These are phyloP conservation scores for Coregonus sp. DNA, from an alignment of 2,797 vertebrate species.

Conservation along the genomic window DNA sequence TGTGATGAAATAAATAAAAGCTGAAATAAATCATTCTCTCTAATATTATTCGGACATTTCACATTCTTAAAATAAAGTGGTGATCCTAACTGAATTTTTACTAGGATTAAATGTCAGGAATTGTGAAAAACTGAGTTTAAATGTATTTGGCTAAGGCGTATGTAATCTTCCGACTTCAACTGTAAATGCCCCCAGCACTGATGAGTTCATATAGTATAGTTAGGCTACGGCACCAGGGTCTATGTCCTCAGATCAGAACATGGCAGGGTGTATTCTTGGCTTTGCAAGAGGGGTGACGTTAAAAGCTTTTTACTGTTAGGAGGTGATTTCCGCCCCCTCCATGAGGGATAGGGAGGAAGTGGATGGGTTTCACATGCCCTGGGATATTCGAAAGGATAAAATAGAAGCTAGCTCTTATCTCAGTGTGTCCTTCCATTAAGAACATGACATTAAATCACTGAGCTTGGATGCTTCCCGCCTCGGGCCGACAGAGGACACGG, in stretches of 20 bases:
- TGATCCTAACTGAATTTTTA: too few species aligned
- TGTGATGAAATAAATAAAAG: too few species aligned
- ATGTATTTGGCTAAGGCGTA: too few species aligned
- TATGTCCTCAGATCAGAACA: slow-evolving; percentile 17
- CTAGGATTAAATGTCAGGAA: too few species aligned
- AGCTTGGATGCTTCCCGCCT: slow-evolving; percentile 21
- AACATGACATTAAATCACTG: slow-evolving; percentile 56
- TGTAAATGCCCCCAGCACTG: slow-evolving; percentile 20
- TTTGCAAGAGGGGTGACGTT: slow-evolving; percentile 28
- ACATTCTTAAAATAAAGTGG: too few species aligned
- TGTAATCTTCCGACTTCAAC: too few species aligned
- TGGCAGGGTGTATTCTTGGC: slow-evolving; percentile 26
- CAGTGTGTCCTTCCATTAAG: slow-evolving; percentile 44
- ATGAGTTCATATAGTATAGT: background rate
- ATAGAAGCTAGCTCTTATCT: slow-evolving; percentile 50
- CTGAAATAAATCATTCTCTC: too few species aligned
- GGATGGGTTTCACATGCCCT: slow-evolving; percentile 48
- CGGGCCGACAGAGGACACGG: slow-evolving; percentile 33
- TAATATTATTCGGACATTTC: too few species aligned
- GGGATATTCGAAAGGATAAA: slow-evolving; percentile 28
- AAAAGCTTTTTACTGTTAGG: slow-evolving; percentile 58
- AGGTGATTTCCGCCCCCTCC: slow-evolving; percentile 49
- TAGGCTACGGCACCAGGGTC: slow-evolving; percentile 12
- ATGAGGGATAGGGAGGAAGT: slow-evolving; percentile 44
- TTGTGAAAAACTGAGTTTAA: too few species aligned